Evolutionary conservation across 2,797 vertebrate species (phyloP).

Genomic region (Remorina albescens): DNA sequence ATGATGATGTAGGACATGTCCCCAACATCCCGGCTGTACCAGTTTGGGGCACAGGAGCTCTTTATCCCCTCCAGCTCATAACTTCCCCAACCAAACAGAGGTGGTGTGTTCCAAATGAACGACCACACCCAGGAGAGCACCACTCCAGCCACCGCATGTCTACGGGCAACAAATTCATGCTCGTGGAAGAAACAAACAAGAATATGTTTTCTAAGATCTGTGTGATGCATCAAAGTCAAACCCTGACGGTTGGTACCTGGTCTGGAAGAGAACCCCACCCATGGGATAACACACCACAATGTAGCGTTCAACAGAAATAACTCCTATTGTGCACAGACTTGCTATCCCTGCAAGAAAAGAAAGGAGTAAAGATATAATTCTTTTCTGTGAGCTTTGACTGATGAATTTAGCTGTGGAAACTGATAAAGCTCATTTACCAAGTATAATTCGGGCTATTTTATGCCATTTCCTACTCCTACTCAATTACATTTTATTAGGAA

Average conservation of each 20-base stretch:
- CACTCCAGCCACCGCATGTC: constrained; percentile 82
- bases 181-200: neutral
- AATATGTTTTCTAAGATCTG: neutral
- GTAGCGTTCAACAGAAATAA: constrained; percentile 86
- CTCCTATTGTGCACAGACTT: constrained; percentile 81
- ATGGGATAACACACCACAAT: constrained; percentile 83
- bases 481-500: too few relatives aligned
- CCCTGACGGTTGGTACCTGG: constrained; percentile 56
- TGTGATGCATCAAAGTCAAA: neutral
- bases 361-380: neutral
- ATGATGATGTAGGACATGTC: constrained; percentile 85
- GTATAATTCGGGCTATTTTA: neutral
- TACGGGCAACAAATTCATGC: constrained; percentile 37
- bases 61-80: constrained; percentile 81
- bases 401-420: neutral
- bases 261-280: constrained; percentile 81
- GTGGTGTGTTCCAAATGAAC: constrained; percentile 86
- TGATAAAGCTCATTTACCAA: neutral
- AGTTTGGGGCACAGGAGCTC: constrained; percentile 85
- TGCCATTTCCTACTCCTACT: neutral
- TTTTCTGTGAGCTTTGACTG: too few relatives aligned
- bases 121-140: constrained; percentile 86
- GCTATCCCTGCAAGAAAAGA: constrained; percentile 77
- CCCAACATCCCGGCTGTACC: constrained; percentile 78
- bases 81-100: constrained; percentile 85